Conservation (phyloP, 2,113 vertebrate species). For the Furnarius figulus region DNA sequence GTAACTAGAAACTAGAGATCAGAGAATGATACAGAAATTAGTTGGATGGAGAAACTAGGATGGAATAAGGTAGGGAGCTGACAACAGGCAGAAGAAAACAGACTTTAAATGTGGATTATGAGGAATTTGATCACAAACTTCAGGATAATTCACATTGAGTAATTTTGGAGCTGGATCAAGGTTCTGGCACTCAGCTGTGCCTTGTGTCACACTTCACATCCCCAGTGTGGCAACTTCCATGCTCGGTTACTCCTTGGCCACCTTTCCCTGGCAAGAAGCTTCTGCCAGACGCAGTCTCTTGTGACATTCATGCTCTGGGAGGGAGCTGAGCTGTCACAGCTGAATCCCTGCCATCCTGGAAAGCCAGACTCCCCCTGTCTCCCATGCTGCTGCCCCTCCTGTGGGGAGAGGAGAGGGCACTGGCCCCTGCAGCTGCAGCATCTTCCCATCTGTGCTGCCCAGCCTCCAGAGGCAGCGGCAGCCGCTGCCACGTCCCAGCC, state of each 20-base stretch:
- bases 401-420: rapidly evolving
- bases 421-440: neutral
- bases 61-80: neutral
- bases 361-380: neutral
- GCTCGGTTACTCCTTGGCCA: neutral
- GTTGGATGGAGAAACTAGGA: neutral
- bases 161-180: neutral
- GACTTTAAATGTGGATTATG: neutral
- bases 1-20: neutral
- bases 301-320: neutral
- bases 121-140: neutral
- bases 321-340: neutral
- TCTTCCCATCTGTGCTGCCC: neutral
- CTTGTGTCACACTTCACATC: neutral
- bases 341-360: neutral
- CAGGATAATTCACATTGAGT: neutral
- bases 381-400: neutral
- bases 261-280: neutral
- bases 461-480: neutral
- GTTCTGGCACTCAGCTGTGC: neutral
- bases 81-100: neutral
- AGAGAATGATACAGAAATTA: neutral
- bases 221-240: neutral
- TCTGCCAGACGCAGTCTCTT: neutral
- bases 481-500: neutral